These are phyloP conservation scores for Sinocyclocheilus grahami DNA, from an alignment of 2,113 vertebrate species.

Conservation along the genomic window DNA sequence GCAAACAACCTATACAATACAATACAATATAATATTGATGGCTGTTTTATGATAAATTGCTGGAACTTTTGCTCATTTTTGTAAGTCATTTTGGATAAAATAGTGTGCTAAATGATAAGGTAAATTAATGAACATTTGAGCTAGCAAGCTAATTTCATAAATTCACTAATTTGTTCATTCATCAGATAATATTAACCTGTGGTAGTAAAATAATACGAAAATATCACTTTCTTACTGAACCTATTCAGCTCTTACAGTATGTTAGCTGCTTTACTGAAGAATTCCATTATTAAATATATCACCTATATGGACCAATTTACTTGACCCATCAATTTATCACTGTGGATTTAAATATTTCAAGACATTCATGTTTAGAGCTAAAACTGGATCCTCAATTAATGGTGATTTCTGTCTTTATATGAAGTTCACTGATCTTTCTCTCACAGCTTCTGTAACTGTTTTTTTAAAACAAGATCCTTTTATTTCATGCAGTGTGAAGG, in stretches of 20 bases:
- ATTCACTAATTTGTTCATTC: slow-evolving; percentile 3
- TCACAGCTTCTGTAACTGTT: slow-evolving; percentile 15
- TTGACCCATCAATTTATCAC: not conserved
- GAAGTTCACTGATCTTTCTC: not conserved
- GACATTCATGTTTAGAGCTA: slow-evolving; percentile 25
- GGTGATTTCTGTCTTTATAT: not conserved
- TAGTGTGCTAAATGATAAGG: not conserved
- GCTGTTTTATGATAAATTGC: not conserved
- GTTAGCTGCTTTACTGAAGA: not conserved
- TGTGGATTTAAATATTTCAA: slow-evolving; percentile 24
- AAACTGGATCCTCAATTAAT: slow-evolving; percentile 9
- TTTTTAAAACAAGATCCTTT: not conserved
- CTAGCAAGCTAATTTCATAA: not conserved
- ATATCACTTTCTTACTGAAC: not conserved
- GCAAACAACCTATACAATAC: no score
- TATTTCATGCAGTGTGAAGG: not conserved
- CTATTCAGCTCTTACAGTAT: not conserved
- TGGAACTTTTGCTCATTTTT: not conserved
- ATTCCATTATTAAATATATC: slow-evolving; percentile 17
- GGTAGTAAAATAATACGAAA: not conserved
- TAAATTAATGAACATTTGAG: not conserved
- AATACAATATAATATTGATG: not conserved
- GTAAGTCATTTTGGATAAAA: not conserved
- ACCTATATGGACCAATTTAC: not conserved
- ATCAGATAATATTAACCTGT: not conserved